phyloP scores from a whole-genome alignment of 2,888 invertebrate species.

The Caenorhabditis uteleia region DNA sequence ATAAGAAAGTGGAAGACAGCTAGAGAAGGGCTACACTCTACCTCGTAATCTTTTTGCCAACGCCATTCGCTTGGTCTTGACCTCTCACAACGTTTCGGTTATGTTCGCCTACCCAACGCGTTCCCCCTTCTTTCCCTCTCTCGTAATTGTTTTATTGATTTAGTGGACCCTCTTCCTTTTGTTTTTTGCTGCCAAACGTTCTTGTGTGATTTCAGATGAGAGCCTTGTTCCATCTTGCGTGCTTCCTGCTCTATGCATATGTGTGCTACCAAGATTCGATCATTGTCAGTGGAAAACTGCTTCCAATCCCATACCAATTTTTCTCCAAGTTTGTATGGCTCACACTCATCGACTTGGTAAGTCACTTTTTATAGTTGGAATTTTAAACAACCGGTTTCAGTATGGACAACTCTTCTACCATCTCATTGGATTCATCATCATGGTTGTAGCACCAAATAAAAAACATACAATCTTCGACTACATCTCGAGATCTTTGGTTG shows the following conservation, averaged over 20 bases:
- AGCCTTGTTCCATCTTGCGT: constrained; percentile 43
- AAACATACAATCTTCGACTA: constrained; percentile 38
- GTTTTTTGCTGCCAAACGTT: constrained; percentile 7
- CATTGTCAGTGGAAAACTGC: constrained; percentile 28
- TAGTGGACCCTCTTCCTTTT: no score
- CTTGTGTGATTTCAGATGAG: constrained; percentile 26
- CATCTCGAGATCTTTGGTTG: constrained; percentile 40
- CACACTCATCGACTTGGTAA: constrained; percentile 63
- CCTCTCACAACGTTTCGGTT: no score
- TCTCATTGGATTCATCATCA: constrained; percentile 44
- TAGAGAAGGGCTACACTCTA: no score
- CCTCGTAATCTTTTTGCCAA: no score
- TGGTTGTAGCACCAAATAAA: constrained; percentile 16
- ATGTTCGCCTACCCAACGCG: no score
- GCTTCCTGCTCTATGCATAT: constrained; percentile 43
- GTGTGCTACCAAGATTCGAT: constrained; percentile 47
- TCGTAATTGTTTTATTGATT: background rate
- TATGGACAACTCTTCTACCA: constrained; percentile 61
- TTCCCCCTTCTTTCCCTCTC: no score
- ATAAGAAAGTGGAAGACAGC: no score
- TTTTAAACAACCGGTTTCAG: constrained; percentile 39
- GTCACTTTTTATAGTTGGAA: constrained; percentile 9
- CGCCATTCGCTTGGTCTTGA: no score
- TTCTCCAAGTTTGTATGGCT: constrained; percentile 65
- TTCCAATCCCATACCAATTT: constrained; percentile 53